Evolutionary conservation across 2,113 vertebrate species (phyloP), one percentile per base, ranked within the genome.

Genomic region (Arvicanthis niloticus): DNA sequence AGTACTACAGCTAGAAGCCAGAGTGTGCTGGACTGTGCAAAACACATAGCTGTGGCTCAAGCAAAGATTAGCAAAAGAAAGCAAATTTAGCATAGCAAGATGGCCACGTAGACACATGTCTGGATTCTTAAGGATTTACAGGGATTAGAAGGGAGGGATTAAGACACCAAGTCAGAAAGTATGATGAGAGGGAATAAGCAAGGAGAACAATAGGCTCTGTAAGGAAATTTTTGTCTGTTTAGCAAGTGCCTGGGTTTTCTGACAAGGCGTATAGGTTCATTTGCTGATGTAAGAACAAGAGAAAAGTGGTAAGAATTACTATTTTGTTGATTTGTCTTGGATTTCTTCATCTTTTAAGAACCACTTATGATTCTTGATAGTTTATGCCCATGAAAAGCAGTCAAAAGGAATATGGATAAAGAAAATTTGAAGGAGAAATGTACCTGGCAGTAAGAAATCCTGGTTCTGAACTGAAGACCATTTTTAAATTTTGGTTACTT

Each of bases 401-500:
- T 45, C 7, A 26, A 26, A 86, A 37, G 48, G 24, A 70, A 17
- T 84, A 6, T 56, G 24, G 51, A 12, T 42, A 37, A 89, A 67
- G 45, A 73, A 31, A 76, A 53, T 4, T 85, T 73, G 17, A 90
- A 82, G 34, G 88, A 82, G 62, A 78, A 60, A 58, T 92, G 1
- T 65, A 67, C 40, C 0, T 29, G 34, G 17, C 3, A 67, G n/a
- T 51, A 40, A 84, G 77, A 26, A 90, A 16, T 31, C 10, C 15
- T 80, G 7, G 16, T n/a, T 85, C 0, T 31, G 4, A 22, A 16
- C 87, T 34, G 31, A 78, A 67, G 11, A 76, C 10, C 5, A 51
- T n/a, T 53, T 45, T 78, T 86, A 26, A 60, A 37, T 86, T 91
- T 81, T 92, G 12, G 76, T 95, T 91, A 13, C 56, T 53, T 45